Evolutionary conservation across 1,140 invertebrate species (phyloP).

Genomic region (Paraescarpia echinospica): DNA sequence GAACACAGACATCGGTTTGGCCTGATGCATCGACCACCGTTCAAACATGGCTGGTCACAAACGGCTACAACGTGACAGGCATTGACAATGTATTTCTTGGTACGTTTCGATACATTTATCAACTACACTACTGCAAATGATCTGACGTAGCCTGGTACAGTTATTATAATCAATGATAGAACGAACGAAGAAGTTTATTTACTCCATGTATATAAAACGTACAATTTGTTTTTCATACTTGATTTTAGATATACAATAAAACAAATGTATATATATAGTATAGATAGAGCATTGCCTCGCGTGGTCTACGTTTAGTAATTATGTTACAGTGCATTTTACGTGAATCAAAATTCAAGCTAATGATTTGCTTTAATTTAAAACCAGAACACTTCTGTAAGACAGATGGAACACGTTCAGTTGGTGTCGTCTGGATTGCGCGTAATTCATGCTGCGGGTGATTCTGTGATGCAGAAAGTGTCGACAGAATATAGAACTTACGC

Average conservation of each 20-base stretch:
- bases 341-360: too few species aligned
- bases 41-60: conserved; percentile 37
- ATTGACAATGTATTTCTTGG: neutral
- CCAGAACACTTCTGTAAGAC: too few species aligned
- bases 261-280: too few species aligned
- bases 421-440: neutral
- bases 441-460: neutral
- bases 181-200: too few species aligned
- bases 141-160: neutral
- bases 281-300: too few species aligned
- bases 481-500: conserved; percentile 36
- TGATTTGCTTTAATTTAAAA: too few species aligned
- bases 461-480: neutral
- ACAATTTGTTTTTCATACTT: too few species aligned
- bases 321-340: too few species aligned
- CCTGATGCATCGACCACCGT: conserved; percentile 39
- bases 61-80: conserved; percentile 26
- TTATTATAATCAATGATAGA: too few species aligned
- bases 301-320: too few species aligned
- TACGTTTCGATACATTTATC: neutral
- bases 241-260: too few species aligned
- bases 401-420: neutral
- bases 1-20: conserved; percentile 42
- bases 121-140: neutral
- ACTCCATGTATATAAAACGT: too few species aligned